Base-by-base conservation (phyloP, 2,888 invertebrate species). In the Palloptera scutellata region DNA sequence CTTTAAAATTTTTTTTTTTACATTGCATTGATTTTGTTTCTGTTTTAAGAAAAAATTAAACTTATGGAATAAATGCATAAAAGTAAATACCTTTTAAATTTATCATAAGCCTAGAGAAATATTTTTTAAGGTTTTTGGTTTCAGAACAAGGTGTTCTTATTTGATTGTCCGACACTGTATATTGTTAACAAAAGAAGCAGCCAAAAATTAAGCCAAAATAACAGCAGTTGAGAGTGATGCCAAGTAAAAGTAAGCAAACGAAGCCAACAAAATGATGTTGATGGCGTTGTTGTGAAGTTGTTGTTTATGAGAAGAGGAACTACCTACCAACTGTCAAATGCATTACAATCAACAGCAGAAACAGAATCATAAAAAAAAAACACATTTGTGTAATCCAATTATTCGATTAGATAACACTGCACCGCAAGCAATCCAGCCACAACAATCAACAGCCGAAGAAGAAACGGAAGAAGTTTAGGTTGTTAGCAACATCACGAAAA, bases 351-450 rank as follows among this genome's bases (percentile, higher is more conserved):
- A 48, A 69, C 63, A 58, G 57, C 66, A 67, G 60, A 54, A 62
- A 64, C 54, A 54, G 11, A n/a, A 64, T 42, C 19, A 61, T 12
- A 48, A 68, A 42, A 57, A 42, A 57, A 67, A 68, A 30, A 41
- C 40, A 62, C 42, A 20, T 15, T 20, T 57, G 57, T 43, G 42
- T 68, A 65, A 65, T 61, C 79, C 79, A 79, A 78, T 80, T 80
- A 79, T 79, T 80, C 74, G 78, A 78, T 78, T 79, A 78, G 77
- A 80, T 80, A 78, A 78, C 79, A 78, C 75, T 45, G 10, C 45
- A 45, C n/a, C 15, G 13, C 13, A 48, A 15, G 48, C 48, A 48
- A 15, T 15, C 13, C 6, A 13, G 10, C 13, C 10, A 48, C 48
- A 48, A 48, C 11, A 2, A 30, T 4, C 30, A 60, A 64, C 42